Conservation (phyloP, 2,113 vertebrate genomes). For the Protobothrops mucrosquamatus region DNA sequence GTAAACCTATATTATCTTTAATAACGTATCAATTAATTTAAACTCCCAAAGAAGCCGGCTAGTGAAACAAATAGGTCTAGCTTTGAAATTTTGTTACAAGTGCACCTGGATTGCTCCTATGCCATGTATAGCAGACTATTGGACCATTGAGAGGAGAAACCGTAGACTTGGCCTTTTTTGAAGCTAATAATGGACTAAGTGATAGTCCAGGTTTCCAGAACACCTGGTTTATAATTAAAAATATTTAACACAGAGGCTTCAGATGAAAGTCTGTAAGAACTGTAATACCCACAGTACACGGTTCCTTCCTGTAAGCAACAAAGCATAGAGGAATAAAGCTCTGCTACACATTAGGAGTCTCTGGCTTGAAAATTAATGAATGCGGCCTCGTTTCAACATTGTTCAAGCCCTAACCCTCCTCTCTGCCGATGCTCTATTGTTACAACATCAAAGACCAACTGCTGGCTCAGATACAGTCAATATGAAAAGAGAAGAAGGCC, state of each 20-base stretch:
- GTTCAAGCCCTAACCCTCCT: slow-evolving; percentile 65
- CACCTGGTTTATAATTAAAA: slow-evolving; percentile 26
- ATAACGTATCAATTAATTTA: neutral
- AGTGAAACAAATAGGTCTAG: neutral
- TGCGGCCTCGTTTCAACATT: slow-evolving; percentile 58
- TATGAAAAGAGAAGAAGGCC: slow-evolving; percentile 76
- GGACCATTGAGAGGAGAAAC: neutral
- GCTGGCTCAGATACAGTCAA: slow-evolving; percentile 74
- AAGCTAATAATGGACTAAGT: neutral
- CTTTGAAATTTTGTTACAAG: neutral
- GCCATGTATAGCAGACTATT: neutral
- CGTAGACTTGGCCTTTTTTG: neutral
- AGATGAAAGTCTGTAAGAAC: neutral
- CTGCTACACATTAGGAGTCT: slow-evolving; percentile 34
- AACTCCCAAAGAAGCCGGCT: neutral
- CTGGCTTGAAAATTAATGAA: slow-evolving; percentile 64
- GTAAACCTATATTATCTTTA: neutral
- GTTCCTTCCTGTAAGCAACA: slow-evolving; percentile 23
- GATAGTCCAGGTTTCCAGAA: neutral
- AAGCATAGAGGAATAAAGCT: slow-evolving; percentile 21
- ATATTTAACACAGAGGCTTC: neutral
- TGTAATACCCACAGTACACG: slow-evolving; percentile 28
- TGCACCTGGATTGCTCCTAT: neutral
- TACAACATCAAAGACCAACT: slow-evolving; percentile 79
- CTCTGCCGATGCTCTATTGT: slow-evolving; percentile 72